Percentiles rank a stretch among this genome's conserved stretches.
These are phyloP conservation scores for Misgurnus anguillicaudatus DNA, from an alignment of 2,113 vertebrate genomes.

Conservation along the genomic window DNA sequence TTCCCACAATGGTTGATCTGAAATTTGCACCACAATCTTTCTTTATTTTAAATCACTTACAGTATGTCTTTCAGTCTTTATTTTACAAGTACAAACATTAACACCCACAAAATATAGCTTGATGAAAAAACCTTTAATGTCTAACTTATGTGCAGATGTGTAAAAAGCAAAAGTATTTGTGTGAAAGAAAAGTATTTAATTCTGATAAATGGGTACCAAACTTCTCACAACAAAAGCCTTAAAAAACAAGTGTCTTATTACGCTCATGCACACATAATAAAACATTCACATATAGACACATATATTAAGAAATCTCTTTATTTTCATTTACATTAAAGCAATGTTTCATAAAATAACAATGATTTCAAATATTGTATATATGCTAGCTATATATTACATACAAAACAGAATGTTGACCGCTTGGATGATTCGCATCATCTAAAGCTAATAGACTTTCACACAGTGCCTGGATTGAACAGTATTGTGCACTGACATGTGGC, in stretches of 20 bases:
- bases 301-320: conserved; percentile 24
- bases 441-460: conserved; percentile 47
- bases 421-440: conserved; percentile 34
- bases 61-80: conserved; percentile 30
- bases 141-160: background rate
- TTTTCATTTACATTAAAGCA: conserved; percentile 32
- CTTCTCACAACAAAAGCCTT: background rate
- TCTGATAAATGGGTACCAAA: background rate
- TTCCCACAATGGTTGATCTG: conserved; percentile 4
- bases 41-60: conserved; percentile 14
- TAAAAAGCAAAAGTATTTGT: background rate
- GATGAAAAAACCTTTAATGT: background rate
- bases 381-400: conserved; percentile 44
- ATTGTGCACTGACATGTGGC: conserved; percentile 12
- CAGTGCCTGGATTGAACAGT: conserved; percentile 34
- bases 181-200: background rate
- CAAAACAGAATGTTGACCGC: conserved; percentile 44
- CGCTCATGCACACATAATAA: background rate
- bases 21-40: conserved; percentile 40
- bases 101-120: background rate
- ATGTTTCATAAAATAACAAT: conserved; percentile 48
- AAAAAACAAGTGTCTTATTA: background rate
- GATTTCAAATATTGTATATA: conserved; percentile 47
- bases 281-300: background rate
- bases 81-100: conserved; percentile 21